These are phyloP conservation scores for Leptinotarsa tumamoca DNA, from an alignment of 2,888 invertebrate species.

Conservation along the genomic window DNA sequence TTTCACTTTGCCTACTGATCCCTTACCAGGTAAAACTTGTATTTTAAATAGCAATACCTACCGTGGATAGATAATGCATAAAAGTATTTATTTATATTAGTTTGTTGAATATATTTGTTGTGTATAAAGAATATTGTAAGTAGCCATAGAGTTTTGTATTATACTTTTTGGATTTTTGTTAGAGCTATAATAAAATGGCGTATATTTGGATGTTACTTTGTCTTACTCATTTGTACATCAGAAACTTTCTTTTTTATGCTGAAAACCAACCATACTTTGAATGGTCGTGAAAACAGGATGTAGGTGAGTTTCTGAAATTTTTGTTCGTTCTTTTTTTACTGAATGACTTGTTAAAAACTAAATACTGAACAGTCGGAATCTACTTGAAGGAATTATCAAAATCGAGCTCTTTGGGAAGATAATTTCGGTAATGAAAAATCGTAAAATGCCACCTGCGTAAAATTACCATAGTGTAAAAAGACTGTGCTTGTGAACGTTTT, in stretches of 20 bases:
- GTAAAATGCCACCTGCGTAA: too few species aligned
- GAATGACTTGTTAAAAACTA: too few species aligned
- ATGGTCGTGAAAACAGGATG: too few species aligned
- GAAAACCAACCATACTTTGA: not conserved
- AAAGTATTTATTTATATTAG: constrained; percentile 46
- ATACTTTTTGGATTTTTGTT: constrained; percentile 67
- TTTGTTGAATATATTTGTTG: constrained; percentile 58
- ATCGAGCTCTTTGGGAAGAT: too few species aligned
- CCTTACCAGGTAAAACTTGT: constrained; percentile 35
- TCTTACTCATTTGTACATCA: constrained; percentile 35
- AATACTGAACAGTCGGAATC: too few species aligned
- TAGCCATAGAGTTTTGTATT: constrained; percentile 66
- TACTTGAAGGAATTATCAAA: too few species aligned
- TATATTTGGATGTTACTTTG: constrained; percentile 66
- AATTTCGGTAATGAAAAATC: too few species aligned
- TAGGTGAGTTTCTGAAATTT: too few species aligned
- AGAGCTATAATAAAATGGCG: constrained; percentile 68
- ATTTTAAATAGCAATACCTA: constrained; percentile 50
- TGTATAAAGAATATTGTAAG: constrained; percentile 63
- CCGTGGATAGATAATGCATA: constrained; percentile 45
- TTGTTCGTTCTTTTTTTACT: too few species aligned
- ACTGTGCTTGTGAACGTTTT: too few species aligned
- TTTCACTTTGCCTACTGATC: constrained; percentile 36
- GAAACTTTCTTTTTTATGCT: too few species aligned
- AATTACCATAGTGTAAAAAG: too few species aligned